Percentiles rank a stretch among this genome's conserved stretches.
phyloP scores from a whole-genome alignment of 2,888 invertebrate genomes.

The Hoplodrina blanda region DNA sequence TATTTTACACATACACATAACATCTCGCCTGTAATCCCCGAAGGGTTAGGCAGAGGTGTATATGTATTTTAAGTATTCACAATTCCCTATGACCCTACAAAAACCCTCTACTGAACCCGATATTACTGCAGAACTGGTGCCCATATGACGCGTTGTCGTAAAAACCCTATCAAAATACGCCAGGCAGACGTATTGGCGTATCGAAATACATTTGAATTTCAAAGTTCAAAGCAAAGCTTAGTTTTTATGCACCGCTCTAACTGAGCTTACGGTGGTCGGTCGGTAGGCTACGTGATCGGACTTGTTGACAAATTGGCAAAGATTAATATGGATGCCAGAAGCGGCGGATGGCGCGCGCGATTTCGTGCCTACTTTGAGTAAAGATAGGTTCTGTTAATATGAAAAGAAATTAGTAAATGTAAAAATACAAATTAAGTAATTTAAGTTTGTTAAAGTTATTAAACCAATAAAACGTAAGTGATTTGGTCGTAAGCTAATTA shows the following conservation, averaged over 20 bases:
- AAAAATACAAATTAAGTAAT: too few relatives aligned
- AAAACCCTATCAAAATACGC: slow-evolving; percentile 69
- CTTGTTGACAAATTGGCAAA: slow-evolving; percentile 78
- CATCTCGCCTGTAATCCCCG: too few relatives aligned
- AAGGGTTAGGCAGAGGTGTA: too few relatives aligned
- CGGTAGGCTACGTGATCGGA: slow-evolving; percentile 84
- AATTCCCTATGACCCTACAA: not conserved
- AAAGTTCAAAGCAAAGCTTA: slow-evolving; percentile 87
- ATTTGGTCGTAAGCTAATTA: too few relatives aligned
- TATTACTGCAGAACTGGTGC: slow-evolving; percentile 1
- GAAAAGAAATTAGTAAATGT: too few relatives aligned
- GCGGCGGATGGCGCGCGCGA: not conserved
- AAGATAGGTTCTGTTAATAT: too few relatives aligned
- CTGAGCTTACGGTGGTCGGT: slow-evolving; percentile 88
- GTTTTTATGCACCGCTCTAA: slow-evolving; percentile 90
- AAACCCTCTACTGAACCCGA: not conserved
- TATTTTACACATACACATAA: too few relatives aligned
- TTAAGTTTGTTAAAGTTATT: too few relatives aligned
- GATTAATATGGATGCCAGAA: slow-evolving; percentile 63
- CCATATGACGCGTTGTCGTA: slow-evolving; percentile 48
- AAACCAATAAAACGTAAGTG: too few relatives aligned
- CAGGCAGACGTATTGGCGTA: slow-evolving; percentile 78
- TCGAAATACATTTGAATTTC: slow-evolving; percentile 88
- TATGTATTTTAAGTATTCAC: not conserved
- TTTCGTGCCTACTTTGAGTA: slow-evolving; percentile 31